phyloP scores from a whole-genome alignment of 2,113 vertebrate genomes.

The Hemiprocne comata region DNA sequence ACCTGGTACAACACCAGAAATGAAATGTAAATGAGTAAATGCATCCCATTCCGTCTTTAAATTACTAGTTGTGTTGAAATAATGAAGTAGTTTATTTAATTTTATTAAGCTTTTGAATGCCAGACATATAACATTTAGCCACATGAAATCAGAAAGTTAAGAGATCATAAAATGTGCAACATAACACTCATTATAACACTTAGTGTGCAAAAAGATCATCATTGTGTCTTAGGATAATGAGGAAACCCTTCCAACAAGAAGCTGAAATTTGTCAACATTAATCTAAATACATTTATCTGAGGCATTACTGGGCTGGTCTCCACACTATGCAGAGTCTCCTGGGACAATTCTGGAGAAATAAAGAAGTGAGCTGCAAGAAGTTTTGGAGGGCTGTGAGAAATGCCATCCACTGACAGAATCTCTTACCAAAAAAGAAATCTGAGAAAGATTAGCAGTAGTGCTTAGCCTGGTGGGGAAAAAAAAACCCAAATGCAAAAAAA shows the following conservation, averaged over 20 bases:
- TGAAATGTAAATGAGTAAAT: background rate
- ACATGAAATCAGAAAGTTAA: background rate
- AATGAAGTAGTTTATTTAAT: background rate
- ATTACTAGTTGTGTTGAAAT: background rate
- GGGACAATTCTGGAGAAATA: background rate
- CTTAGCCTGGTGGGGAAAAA: background rate
- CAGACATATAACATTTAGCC: background rate
- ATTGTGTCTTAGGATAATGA: background rate
- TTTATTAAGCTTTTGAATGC: background rate
- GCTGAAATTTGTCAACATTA: background rate
- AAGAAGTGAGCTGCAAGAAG: background rate
- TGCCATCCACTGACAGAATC: fast-evolving
- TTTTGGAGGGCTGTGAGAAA: background rate
- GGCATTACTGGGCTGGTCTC: background rate
- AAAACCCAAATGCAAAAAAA: background rate
- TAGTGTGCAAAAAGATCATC: background rate
- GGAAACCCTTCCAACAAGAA: background rate
- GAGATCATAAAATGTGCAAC: background rate
- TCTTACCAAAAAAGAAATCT: background rate
- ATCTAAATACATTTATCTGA: background rate
- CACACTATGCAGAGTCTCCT: background rate
- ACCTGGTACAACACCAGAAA: background rate
- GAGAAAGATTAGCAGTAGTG: background rate
- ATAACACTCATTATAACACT: background rate
- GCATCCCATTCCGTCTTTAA: background rate